phyloP scores from a whole-genome alignment of 2,113 vertebrate genomes.

The Tichodroma muraria region DNA sequence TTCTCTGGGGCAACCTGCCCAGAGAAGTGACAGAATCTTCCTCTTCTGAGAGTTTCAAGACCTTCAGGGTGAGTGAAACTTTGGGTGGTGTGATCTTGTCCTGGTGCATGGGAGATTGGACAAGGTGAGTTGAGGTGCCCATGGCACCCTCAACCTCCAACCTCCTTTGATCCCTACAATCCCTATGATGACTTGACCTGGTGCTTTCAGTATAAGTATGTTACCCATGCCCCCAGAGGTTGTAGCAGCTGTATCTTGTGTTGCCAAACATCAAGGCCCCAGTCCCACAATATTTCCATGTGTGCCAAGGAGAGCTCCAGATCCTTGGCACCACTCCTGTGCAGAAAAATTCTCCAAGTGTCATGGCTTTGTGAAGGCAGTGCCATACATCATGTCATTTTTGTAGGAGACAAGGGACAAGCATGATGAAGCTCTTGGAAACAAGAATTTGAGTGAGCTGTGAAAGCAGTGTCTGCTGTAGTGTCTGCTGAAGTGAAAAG shows the following conservation, averaged over 20 bases:
- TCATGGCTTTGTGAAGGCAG: neutral
- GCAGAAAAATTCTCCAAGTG: neutral
- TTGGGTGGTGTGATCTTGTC: accelerated
- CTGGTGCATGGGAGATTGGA: neutral
- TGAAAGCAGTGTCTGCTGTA: neutral
- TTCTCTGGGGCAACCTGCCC: neutral
- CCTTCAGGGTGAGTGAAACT: neutral
- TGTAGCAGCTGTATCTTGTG: too few species aligned
- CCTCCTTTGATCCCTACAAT: neutral
- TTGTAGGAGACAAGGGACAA: accelerated
- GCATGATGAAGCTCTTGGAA: neutral
- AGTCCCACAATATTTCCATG: accelerated
- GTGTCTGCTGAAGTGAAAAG: neutral
- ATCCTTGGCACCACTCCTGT: neutral
- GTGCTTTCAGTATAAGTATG: neutral
- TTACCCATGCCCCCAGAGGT: neutral
- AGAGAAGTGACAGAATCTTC: neutral
- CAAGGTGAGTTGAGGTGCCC: neutral
- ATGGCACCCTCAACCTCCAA: neutral
- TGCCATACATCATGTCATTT: accelerated
- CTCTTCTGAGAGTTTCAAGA: neutral
- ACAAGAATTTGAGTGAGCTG: neutral
- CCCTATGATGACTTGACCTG: accelerated
- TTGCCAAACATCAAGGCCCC: accelerated
- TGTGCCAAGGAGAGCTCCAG: neutral